phyloP scores from a whole-genome alignment of 1,140 invertebrate species.

The Hormaphis cornu region DNA sequence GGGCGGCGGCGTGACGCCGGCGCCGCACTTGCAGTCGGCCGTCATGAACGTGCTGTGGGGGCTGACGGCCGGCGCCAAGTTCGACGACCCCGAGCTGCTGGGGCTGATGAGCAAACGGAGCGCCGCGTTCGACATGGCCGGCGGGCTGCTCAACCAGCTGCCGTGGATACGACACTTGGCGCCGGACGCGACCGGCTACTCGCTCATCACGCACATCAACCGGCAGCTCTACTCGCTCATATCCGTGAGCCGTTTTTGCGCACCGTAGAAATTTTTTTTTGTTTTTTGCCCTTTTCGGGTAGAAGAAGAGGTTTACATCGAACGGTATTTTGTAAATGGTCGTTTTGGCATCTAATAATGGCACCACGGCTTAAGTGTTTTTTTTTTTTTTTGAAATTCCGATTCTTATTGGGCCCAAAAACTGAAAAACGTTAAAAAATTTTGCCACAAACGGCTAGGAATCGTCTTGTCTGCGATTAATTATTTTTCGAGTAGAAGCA shows the following conservation, averaged over 20 bases:
- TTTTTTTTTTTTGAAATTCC: too few relatives aligned
- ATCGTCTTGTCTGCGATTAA: too few relatives aligned
- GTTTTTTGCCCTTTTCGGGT: too few relatives aligned
- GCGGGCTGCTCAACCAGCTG: slow-evolving; percentile 55
- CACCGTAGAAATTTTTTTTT: not conserved
- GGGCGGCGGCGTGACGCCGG: slow-evolving; percentile 41
- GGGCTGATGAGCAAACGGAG: slow-evolving; percentile 53
- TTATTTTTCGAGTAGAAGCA: too few relatives aligned
- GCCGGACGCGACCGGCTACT: slow-evolving; percentile 58
- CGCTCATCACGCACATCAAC: slow-evolving; percentile 55
- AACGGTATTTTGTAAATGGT: too few relatives aligned
- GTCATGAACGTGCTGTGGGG: slow-evolving; percentile 69
- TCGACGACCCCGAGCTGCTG: slow-evolving; percentile 45
- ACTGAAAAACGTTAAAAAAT: too few relatives aligned
- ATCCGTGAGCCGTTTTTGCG: slow-evolving; percentile 42
- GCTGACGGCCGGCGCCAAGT: slow-evolving; percentile 55
- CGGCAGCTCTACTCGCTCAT: slow-evolving; percentile 50
- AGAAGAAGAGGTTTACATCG: too few relatives aligned
- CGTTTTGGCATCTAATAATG: too few relatives aligned
- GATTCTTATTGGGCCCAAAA: too few relatives aligned
- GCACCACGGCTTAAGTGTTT: too few relatives aligned
- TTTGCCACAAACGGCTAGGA: too few relatives aligned
- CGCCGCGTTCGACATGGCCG: slow-evolving; percentile 58
- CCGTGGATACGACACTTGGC: slow-evolving; percentile 61
- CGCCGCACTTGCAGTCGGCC: slow-evolving; percentile 38